phyloP scores from a whole-genome alignment of 2,888 invertebrate genomes.

The Lasioglossum villosulum region DNA sequence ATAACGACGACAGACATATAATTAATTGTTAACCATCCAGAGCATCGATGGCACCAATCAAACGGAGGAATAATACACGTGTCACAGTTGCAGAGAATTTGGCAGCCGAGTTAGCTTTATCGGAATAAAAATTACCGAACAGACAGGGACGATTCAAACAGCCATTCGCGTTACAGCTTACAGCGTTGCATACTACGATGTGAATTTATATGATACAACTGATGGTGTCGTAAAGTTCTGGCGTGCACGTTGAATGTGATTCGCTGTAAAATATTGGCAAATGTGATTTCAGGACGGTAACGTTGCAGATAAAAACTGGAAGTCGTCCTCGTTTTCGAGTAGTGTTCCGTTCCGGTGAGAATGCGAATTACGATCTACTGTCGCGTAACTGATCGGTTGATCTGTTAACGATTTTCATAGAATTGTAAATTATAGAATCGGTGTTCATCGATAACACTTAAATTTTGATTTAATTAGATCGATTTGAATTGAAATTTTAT shows the following conservation, averaged over 20 bases:
- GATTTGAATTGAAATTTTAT: too few relatives aligned
- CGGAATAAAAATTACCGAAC: background rate
- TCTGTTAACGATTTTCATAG: too few relatives aligned
- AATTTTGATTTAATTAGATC: too few relatives aligned
- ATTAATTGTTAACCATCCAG: background rate
- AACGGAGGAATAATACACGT: background rate
- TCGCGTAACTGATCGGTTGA: background rate
- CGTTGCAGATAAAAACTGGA: background rate
- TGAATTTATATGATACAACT: background rate
- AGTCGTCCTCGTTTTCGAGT: background rate
- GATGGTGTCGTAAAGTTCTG: constrained; percentile 6
- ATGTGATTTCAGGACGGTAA: background rate
- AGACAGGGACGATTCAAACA: background rate
- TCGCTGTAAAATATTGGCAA: background rate
- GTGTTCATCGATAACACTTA: too few relatives aligned
- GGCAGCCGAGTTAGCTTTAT: background rate
- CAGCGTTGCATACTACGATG: background rate
- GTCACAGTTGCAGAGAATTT: background rate
- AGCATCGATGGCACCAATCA: background rate
- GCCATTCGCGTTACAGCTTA: background rate
- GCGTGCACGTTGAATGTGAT: constrained; percentile 8
- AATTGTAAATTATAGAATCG: too few relatives aligned
- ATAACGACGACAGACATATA: background rate
- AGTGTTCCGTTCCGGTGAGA: background rate
- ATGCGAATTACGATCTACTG: background rate